These are phyloP conservation scores for Axea sp. DNA, from an alignment of 2,888 invertebrate species.

Conservation along the genomic window DNA sequence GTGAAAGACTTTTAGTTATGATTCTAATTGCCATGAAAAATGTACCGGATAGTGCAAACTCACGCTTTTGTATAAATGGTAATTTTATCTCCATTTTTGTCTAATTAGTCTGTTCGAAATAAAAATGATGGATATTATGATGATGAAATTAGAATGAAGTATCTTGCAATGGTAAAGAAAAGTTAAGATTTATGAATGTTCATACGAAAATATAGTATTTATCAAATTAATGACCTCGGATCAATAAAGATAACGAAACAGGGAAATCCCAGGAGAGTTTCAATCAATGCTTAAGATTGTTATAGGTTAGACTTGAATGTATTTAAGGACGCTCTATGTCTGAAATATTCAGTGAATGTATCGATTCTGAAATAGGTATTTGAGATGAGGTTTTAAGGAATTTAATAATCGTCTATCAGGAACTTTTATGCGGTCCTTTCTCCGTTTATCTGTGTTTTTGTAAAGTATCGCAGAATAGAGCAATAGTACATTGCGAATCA, in stretches of 20 bases:
- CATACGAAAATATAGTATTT: conserved; percentile 16
- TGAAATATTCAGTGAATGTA: conserved; percentile 79
- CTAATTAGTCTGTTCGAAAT: too few species aligned
- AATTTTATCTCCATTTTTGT: too few species aligned
- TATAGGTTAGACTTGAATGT: conserved; percentile 53
- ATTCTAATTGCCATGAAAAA: conserved; percentile 21
- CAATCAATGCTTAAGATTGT: conserved; percentile 62
- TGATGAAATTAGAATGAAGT: too few species aligned
- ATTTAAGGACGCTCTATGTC: conserved; percentile 66
- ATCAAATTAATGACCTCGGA: conserved; percentile 36
- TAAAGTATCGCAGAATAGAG: conserved; percentile 61
- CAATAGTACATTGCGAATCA: conserved; percentile 66
- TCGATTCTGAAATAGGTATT: conserved; percentile 78
- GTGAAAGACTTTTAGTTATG: conserved; percentile 14
- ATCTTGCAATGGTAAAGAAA: too few species aligned
- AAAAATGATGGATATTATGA: too few species aligned
- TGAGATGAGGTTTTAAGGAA: conserved; percentile 77
- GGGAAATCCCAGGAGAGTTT: conserved; percentile 50
- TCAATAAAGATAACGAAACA: conserved; percentile 55
- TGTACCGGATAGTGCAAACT: too few species aligned
- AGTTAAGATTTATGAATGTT: not conserved
- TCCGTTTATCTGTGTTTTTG: conserved; percentile 65
- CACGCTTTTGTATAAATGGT: too few species aligned
- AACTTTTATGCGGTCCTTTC: conserved; percentile 74
- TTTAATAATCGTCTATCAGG: conserved; percentile 78